These are phyloP conservation scores for Hippolais icterina DNA, from an alignment of 2,113 vertebrate genomes.

Conservation along the genomic window DNA sequence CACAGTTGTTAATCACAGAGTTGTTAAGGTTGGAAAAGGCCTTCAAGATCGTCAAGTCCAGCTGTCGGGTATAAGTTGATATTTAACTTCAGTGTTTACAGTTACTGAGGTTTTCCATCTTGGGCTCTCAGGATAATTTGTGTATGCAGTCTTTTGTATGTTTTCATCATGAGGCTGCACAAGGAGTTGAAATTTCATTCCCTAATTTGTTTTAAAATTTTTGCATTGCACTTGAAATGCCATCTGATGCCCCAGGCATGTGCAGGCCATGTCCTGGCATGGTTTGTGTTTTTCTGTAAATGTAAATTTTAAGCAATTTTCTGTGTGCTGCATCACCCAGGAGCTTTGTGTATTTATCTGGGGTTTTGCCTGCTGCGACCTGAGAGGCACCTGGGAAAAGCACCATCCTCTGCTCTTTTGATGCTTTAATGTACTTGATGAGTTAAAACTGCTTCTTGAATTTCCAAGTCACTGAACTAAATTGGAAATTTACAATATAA, in stretches of 20 bases:
- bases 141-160: not conserved
- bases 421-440: not conserved
- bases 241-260: not conserved
- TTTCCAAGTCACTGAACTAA: not conserved
- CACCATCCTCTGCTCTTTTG: not conserved
- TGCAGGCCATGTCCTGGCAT: no score
- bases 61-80: not conserved
- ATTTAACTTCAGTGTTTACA: not conserved
- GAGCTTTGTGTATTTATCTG: not conserved
- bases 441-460: not conserved
- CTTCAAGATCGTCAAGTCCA: not conserved
- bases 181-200: not conserved
- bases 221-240: not conserved
- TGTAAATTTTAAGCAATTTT: not conserved
- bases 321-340: not conserved
- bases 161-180: not conserved
- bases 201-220: not conserved
- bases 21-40: not conserved
- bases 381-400: not conserved
- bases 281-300: not conserved
- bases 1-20: accelerated
- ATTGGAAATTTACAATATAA: not conserved
- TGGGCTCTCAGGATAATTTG: not conserved
- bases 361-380: not conserved
- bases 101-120: not conserved